phyloP scores from a whole-genome alignment of 1,140 invertebrate species.

The Anoplophora glabripennis region DNA sequence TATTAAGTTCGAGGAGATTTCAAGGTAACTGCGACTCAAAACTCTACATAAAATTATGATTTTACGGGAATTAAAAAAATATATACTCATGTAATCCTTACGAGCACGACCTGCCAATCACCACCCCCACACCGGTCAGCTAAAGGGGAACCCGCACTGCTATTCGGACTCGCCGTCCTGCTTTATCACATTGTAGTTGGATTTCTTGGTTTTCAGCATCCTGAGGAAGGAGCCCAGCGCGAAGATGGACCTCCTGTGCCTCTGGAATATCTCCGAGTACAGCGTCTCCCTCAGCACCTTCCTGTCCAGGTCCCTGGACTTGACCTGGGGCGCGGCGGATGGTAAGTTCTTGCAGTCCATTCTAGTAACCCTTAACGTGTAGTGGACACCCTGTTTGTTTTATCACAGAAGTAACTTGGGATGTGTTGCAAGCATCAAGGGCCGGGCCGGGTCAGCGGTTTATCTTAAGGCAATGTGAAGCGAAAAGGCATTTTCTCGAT shows the following conservation, averaged over 20 bases:
- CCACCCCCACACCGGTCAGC: too few relatives aligned
- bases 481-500: conserved; percentile 16
- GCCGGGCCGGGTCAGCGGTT: conserved; percentile 6
- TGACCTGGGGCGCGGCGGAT: conserved; percentile 23
- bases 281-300: conserved; percentile 72
- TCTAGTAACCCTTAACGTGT: too few relatives aligned
- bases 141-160: background rate
- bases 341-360: conserved; percentile 38
- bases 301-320: conserved; percentile 53
- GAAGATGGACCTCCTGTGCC: conserved; percentile 74
- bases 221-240: conserved; percentile 75
- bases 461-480: conserved; percentile 11
- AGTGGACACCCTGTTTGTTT: conserved; percentile 17
- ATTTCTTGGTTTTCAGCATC: conserved; percentile 75
- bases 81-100: too few relatives aligned
- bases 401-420: conserved; percentile 16
- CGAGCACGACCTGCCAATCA: too few relatives aligned
- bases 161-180: conserved; percentile 52
- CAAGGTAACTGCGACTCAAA: too few relatives aligned
- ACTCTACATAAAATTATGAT: too few relatives aligned
- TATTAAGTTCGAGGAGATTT: too few relatives aligned
- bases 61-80: too few relatives aligned
- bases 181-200: conserved; percentile 75
- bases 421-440: conserved; percentile 16
- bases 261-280: conserved; percentile 77